Percentiles rank a stretch among this genome's conserved stretches.
Conservation (phyloP, 92 coral and sea anemone species). For the Paramuricea clavata region DNA sequence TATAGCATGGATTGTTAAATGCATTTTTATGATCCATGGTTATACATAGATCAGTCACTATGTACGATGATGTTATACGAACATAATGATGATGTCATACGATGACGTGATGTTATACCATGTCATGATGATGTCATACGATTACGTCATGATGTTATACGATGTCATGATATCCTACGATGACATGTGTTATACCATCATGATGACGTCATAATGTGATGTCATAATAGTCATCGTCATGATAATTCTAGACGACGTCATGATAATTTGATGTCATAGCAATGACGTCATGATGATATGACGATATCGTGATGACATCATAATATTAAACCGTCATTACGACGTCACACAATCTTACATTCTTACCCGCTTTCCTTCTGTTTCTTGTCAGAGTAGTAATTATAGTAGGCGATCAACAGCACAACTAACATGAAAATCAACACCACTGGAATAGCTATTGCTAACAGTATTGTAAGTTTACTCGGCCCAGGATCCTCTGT, state of each 20-base stretch:
- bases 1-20: too few species aligned
- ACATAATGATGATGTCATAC: too few species aligned
- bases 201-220: too few species aligned
- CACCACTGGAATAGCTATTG: constrained; percentile 36
- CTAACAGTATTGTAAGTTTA: constrained; percentile 33
- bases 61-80: too few species aligned
- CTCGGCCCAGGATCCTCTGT: constrained; percentile 32
- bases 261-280: background rate
- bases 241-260: background rate
- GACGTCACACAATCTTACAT: background rate
- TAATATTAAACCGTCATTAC: background rate
- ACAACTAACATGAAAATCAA: constrained; percentile 34
- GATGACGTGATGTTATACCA: too few species aligned
- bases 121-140: too few species aligned
- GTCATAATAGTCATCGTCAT: too few species aligned
- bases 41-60: too few species aligned
- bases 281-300: background rate
- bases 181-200: too few species aligned
- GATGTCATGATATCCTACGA: too few species aligned
- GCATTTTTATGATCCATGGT: too few species aligned
- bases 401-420: constrained; percentile 33
- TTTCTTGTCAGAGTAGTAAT: constrained; percentile 16
- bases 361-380: constrained; percentile 24
- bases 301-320: background rate
- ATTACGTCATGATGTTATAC: too few species aligned